These are phyloP conservation scores for Agrotis puta DNA, from an alignment of 2,888 invertebrate species.

Conservation along the genomic window DNA sequence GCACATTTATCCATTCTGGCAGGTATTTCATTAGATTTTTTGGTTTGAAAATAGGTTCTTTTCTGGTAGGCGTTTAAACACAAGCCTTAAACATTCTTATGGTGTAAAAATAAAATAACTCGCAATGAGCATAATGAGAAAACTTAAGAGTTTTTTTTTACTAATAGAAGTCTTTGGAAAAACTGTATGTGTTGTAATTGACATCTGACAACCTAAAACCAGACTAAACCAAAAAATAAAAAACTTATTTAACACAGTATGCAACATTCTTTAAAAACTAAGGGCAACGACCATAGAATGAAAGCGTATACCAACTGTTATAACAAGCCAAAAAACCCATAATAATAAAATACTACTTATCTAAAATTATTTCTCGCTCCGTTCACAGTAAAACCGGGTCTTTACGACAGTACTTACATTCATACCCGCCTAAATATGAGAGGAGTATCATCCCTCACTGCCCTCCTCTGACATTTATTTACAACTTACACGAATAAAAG, in stretches of 20 bases:
- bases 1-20: too few relatives aligned
- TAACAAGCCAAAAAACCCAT: background rate
- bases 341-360: slow-evolving; percentile 40
- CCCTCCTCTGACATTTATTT: slow-evolving; percentile 46
- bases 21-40: too few relatives aligned
- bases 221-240: too few relatives aligned
- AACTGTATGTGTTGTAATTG: background rate
- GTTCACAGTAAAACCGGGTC: slow-evolving; percentile 22
- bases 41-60: too few relatives aligned
- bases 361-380: slow-evolving; percentile 23
- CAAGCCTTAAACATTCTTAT: too few relatives aligned
- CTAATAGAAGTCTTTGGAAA: too few relatives aligned
- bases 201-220: too few relatives aligned
- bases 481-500: slow-evolving; percentile 28
- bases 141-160: too few relatives aligned
- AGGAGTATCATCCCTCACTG: slow-evolving; percentile 43
- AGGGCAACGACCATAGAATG: background rate
- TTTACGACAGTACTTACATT: slow-evolving; percentile 37
- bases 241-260: too few relatives aligned
- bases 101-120: too few relatives aligned
- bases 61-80: too few relatives aligned
- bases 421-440: slow-evolving; percentile 43
- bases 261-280: background rate
- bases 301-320: background rate
- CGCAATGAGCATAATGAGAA: too few relatives aligned